Percentiles rank a stretch among this genome's conserved stretches.
These are phyloP conservation scores for Patella vulgata DNA, from an alignment of 1,140 invertebrate genomes.

Conservation along the genomic window DNA sequence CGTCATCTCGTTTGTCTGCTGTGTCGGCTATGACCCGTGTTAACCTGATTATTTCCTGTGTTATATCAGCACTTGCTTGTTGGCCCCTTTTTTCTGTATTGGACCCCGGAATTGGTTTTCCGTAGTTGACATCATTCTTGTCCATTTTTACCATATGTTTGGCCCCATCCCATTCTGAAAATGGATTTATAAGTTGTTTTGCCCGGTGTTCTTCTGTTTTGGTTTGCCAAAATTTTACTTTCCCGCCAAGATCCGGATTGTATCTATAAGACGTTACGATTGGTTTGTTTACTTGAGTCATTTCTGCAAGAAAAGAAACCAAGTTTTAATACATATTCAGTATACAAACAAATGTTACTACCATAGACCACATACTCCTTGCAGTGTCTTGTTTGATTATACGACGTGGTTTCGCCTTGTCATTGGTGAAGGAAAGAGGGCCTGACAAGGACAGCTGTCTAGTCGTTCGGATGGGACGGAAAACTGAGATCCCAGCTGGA, in stretches of 20 bases:
- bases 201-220: slow-evolving; percentile 76
- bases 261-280: no score
- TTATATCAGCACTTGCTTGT: slow-evolving; percentile 87
- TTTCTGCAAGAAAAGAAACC: no score
- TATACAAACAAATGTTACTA: no score
- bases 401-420: no score
- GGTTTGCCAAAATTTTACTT: slow-evolving; percentile 80
- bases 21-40: slow-evolving; percentile 87
- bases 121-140: slow-evolving; percentile 83
- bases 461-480: no score
- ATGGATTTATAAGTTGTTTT: slow-evolving; percentile 80
- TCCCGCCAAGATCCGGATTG: slow-evolving; percentile 58
- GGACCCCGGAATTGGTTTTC: slow-evolving; percentile 89
- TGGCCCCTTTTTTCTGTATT: slow-evolving; percentile 89
- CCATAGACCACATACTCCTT: no score
- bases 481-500: no score
- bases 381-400: no score
- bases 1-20: slow-evolving; percentile 46
- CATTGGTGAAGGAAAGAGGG: no score
- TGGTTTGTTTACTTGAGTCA: no score
- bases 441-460: no score
- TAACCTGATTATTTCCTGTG: slow-evolving; percentile 88
- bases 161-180: slow-evolving; percentile 70
- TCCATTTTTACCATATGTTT: slow-evolving; percentile 76
- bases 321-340: no score